Base-by-base conservation (phyloP, 2,797 vertebrate species). In the Phoebastria nigripes region DNA sequence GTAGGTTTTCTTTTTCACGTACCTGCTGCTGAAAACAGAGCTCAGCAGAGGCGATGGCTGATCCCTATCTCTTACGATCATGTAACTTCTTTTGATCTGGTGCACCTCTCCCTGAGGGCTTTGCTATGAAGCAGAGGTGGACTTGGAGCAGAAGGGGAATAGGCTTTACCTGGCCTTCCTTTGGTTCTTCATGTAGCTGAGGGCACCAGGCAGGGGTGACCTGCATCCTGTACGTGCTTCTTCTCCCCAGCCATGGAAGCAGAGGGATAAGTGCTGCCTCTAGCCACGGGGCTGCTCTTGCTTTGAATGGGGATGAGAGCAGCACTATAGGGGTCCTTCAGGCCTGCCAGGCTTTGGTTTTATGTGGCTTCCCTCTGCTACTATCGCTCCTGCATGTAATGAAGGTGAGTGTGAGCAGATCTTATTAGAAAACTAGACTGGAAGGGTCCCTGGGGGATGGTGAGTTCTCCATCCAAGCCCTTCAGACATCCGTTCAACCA, bases 331-430 rank as follows among this genome's bases (percentile, higher is more conserved):
- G 26, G 3, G 5, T 72, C 56, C 19, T 21, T 37, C 47, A 49
- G 41, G 9, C 24, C 70, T 79, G 28, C 51, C 26, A 65, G 55
- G 39, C 31, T 71, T 78, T 67, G 12, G 3, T 33, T 63, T 93
- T 72, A 15, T 59, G 52, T 46, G 19, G 21, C 54, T 63, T 79
- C 28, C 15, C 7, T 37, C 79, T 82, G 11, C 69, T 83, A 2
- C 47, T 20, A 4, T 42, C 0, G 0, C 33, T 89, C 28, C 79
- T 88, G 46, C 18, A 8, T 1, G 2, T 49, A 37, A 66, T 47
- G 15, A 76, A 72, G 28, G 12, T 58, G 44, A 7, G 2, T 11
- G 29, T 42, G 56, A 89, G 29, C 49, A 78, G 51, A 39, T 58
- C 61, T 65, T 39, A 29, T 3, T 42, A 65, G 52, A 82, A 91